Evolutionary conservation across 2,888 invertebrate species (phyloP).

Genomic region (Sympetrum striolatum): DNA sequence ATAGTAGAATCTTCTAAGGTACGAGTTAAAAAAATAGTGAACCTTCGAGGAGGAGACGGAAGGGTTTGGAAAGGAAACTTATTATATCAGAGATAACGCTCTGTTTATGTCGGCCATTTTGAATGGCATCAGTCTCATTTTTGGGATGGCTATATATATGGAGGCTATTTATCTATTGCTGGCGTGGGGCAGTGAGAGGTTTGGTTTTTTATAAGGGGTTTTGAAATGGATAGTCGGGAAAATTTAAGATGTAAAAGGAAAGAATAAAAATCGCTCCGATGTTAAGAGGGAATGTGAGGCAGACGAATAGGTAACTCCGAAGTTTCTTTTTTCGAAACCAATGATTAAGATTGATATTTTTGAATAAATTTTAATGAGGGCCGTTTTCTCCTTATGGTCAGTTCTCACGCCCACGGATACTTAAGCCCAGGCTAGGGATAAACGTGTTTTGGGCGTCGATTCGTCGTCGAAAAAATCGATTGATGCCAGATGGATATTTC

Average conservation of each 20-base stretch:
- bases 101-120: neutral
- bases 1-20: neutral
- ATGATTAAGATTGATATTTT: neutral
- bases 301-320: neutral
- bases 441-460: neutral
- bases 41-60: neutral
- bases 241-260: neutral
- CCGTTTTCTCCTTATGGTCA: neutral
- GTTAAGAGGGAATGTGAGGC: neutral
- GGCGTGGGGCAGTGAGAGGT: neutral
- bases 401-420: neutral
- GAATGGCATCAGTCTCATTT: neutral
- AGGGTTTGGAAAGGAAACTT: neutral
- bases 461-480: neutral
- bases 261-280: neutral
- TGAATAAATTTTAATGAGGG: neutral
- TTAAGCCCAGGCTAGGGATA: neutral
- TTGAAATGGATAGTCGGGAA: neutral
- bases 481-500: neutral
- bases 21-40: neutral
- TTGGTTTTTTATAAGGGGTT: neutral
- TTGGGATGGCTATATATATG: neutral
- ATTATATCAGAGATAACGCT: neutral
- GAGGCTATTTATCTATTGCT: neutral
- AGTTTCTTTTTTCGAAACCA: neutral